Base-by-base conservation (phyloP, 2,797 vertebrate species). In the Artibeus jamaicensis region DNA sequence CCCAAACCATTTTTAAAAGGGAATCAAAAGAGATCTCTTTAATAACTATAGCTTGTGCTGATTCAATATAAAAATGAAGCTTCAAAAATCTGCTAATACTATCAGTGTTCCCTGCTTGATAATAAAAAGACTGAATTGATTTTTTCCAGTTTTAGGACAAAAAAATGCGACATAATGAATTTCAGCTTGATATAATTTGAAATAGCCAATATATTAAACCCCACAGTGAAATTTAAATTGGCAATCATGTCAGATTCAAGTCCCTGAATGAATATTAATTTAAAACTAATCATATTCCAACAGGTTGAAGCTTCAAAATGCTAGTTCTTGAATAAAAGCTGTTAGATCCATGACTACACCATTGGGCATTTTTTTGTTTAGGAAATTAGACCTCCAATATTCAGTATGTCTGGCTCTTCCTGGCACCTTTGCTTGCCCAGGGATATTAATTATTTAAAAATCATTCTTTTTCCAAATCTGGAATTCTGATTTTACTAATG, bases 161-260 rank as follows among this genome's bases (percentile, higher is more conserved):
- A 95, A 73, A 83, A 96, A 96, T 68, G 85, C 90, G 79, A 50
- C 50, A 90, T 96, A 97, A 96, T 9, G 78, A 95, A 95, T 46
- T 89, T 87, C 92, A 97, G 90, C 94, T 9, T 90, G 67, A 85
- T 48, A 79, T 42, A 29, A 93, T 97, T 96, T 96, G 57, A 85
- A 96, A 97, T 93, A 97, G 39, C 44, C 96, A 92, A 95, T 96
- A 89, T 62, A 74, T 76, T 71, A 97, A 98, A 94, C 19, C 86
- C 59, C 93, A 96, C 93, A 97, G 89, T 93, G 79, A 97, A 97
- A 93, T 95, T 96, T 96, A 96, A 95, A 96, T 95, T 93, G 89
- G 39, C 55, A 95, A 65, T 93, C 71, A n/a, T 83, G 34, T 97
- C 95, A 95, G 74, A 89, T 86, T 92, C 89, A 94, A 98, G 88